Conservation (phyloP, 2,797 vertebrate species). For the Discoglossus pictus region DNA sequence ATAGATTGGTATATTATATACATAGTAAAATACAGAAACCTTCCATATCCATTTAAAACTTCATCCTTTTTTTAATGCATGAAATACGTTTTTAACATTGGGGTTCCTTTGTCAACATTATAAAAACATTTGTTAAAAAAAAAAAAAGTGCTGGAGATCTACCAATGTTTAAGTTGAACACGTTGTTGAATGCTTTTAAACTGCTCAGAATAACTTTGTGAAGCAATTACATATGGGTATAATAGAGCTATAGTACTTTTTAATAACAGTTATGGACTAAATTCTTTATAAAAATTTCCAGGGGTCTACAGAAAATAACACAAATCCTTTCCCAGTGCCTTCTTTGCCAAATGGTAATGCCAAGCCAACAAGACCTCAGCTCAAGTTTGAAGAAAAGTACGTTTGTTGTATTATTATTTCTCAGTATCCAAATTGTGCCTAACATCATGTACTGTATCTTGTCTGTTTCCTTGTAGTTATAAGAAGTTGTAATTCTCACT, state of each 20-base stretch:
- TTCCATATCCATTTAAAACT: too few relatives aligned
- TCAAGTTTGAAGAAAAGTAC: slow-evolving; percentile 65
- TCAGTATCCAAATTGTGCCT: neutral
- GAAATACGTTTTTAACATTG: too few relatives aligned
- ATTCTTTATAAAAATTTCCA: slow-evolving; percentile 57
- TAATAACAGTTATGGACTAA: neutral
- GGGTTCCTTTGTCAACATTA: too few relatives aligned
- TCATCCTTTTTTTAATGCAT: too few relatives aligned
- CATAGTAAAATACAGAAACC: too few relatives aligned
- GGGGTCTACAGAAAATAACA: slow-evolving; percentile 68
- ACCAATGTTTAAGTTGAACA: too few relatives aligned
- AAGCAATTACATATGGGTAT: too few relatives aligned
- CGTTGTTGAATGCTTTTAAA: too few relatives aligned
- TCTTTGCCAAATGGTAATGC: slow-evolving; percentile 71
- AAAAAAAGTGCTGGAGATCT: too few relatives aligned
- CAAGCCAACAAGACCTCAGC: slow-evolving; percentile 71
- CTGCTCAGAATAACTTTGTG: too few relatives aligned
- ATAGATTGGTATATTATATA: too few relatives aligned
- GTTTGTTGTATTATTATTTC: slow-evolving; percentile 13
- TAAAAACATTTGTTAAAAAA: too few relatives aligned
- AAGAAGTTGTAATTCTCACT: neutral
- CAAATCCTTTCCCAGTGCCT: slow-evolving; percentile 66
- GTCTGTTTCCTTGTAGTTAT: neutral
- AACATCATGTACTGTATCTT: neutral
- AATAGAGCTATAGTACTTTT: slow-evolving; percentile 1